A percentile compares a stretch with the other conserved stretches of the same genome.
These are phyloP conservation scores for Oncorhynchus kisutch DNA, from an alignment of 2,113 vertebrate genomes.

Conservation along the genomic window DNA sequence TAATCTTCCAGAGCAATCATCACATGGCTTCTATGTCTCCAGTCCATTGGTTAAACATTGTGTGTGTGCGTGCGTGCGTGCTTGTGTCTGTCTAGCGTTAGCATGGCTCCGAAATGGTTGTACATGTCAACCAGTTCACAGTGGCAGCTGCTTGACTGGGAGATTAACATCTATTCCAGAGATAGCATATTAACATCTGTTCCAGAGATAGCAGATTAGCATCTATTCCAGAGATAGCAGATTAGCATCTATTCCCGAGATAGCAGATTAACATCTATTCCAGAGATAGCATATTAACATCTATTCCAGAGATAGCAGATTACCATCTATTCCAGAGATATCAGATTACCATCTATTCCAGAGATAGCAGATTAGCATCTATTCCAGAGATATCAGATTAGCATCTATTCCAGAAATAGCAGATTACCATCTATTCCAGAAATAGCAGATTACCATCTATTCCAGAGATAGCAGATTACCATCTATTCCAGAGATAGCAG, in stretches of 20 bases:
- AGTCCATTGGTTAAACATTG: conserved; percentile 30
- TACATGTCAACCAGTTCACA: conserved; percentile 59
- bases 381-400: no score
- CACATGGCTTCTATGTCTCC: background rate
- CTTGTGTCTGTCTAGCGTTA: conserved; percentile 2
- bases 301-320: conserved; percentile 40
- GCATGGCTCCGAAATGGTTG: conserved; percentile 6
- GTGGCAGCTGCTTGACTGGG: conserved; percentile 54
- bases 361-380: no score
- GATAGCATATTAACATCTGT: conserved; percentile 71
- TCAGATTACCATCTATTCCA: conserved; percentile 69
- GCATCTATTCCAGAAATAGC: no score
- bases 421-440: conserved; percentile 50
- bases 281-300: conserved; percentile 22
- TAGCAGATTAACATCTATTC: conserved; percentile 28
- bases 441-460: conserved; percentile 72
- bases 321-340: conserved; percentile 31
- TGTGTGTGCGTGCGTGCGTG: conserved; percentile 17
- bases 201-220: conserved; percentile 71
- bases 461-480: conserved; percentile 71
- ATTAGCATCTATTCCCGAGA: conserved; percentile 72
- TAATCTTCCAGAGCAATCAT: conserved; percentile 56
- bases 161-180: conserved; percentile 73
- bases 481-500: conserved; percentile 69
- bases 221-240: conserved; percentile 69